These are phyloP conservation scores for Amphipoea oculea DNA, from an alignment of 2,888 invertebrate genomes.

Conservation along the genomic window DNA sequence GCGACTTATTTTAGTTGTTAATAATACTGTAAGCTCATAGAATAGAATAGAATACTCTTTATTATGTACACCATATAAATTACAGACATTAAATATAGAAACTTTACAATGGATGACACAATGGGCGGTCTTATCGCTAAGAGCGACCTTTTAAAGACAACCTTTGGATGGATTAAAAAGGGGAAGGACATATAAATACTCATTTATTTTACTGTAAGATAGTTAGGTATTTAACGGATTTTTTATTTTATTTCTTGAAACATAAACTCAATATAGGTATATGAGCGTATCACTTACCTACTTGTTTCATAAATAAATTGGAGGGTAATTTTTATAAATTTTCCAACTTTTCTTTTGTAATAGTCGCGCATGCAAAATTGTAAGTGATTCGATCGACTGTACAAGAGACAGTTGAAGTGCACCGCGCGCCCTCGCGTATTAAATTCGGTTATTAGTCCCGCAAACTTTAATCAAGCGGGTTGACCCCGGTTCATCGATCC, in stretches of 20 bases:
- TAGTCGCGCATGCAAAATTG: not conserved
- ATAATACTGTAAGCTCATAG: not conserved
- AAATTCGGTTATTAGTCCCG: conserved; percentile 88
- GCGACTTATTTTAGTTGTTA: not conserved
- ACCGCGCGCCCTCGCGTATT: conserved; percentile 82
- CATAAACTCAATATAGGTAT: not conserved
- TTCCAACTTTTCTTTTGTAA: not conserved
- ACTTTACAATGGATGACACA: too few species aligned
- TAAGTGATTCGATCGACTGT: conserved; percentile 14
- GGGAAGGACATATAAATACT: too few species aligned
- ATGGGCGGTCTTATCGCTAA: too few species aligned
- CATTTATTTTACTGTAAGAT: not conserved
- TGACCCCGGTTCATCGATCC: conserved; percentile 90
- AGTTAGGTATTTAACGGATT: too few species aligned
- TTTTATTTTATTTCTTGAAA: not conserved
- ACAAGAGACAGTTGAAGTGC: conserved; percentile 71
- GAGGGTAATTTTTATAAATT: not conserved
- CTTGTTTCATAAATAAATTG: not conserved
- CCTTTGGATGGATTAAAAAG: too few species aligned
- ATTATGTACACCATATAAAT: too few species aligned
- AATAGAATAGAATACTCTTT: too few species aligned
- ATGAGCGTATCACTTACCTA: not conserved
- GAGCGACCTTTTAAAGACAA: too few species aligned
- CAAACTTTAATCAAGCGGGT: conserved; percentile 87
- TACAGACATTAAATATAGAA: too few species aligned